These are phyloP conservation scores for Barnardius zonarius DNA, from an alignment of 2,113 vertebrate species.

Conservation along the genomic window DNA sequence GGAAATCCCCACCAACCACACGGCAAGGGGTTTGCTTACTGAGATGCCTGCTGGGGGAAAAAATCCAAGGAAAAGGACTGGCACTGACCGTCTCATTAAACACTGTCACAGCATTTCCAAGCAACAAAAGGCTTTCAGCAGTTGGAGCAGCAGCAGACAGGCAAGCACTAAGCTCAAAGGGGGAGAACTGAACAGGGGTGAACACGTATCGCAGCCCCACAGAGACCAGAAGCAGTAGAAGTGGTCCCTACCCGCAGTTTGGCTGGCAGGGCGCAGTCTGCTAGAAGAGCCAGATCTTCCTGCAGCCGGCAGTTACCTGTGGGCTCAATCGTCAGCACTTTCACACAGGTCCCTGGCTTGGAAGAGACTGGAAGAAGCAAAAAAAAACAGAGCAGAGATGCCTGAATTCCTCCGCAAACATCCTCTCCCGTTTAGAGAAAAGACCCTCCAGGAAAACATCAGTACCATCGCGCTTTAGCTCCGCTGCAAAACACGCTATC, in stretches of 20 bases:
- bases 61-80: background rate
- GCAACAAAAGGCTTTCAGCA: background rate
- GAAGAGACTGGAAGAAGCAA: conserved; percentile 82
- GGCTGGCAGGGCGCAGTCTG: conserved; percentile 86
- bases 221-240: background rate
- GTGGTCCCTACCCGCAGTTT: conserved; percentile 82
- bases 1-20: background rate
- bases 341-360: conserved; percentile 94
- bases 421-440: background rate
- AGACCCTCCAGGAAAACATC: background rate
- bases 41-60: background rate
- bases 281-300: conserved; percentile 89
- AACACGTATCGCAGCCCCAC: background rate
- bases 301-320: conserved; percentile 82
- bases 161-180: background rate
- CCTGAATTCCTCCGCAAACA: conserved; percentile 18
- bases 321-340: conserved; percentile 90
- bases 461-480: background rate
- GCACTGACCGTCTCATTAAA: background rate
- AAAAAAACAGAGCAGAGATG: conserved; percentile 30
- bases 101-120: background rate
- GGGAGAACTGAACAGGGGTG: background rate
- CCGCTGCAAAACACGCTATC: background rate
- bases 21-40: background rate
- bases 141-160: background rate